Percentiles rank a stretch among this genome's conserved stretches.
These are phyloP conservation scores for Diachasmimorpha longicaudata DNA, from an alignment of 1,140 invertebrate species.

Conservation along the genomic window DNA sequence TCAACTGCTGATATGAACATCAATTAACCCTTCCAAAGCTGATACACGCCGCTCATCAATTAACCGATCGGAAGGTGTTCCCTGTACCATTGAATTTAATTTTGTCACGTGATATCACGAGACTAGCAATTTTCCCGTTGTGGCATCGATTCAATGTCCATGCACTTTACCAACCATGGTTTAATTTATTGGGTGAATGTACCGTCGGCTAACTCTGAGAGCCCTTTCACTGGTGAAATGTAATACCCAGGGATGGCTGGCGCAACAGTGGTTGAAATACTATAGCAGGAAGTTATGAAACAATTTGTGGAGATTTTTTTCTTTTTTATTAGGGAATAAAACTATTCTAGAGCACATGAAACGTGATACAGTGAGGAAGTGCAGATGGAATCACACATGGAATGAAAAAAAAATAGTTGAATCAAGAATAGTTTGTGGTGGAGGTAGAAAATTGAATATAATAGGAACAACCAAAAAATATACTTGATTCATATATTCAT, in stretches of 20 bases:
- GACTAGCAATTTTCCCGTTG: neutral
- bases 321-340: neutral
- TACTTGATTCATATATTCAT: too few species aligned
- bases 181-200: neutral
- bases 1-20: neutral
- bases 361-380: neutral
- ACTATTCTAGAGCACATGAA: neutral
- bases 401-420: too few species aligned
- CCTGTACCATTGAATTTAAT: neutral
- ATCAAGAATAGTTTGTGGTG: too few species aligned
- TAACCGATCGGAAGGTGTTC: neutral
- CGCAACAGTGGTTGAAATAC: neutral
- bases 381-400: too few species aligned
- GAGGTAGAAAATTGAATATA: too few species aligned
- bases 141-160: neutral
- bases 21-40: neutral
- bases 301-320: neutral
- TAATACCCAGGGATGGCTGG: neutral
- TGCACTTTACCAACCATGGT: neutral
- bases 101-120: neutral
- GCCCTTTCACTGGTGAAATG: neutral
- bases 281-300: neutral
- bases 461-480: too few species aligned
- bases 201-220: neutral
- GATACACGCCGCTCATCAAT: neutral